Conservation (phyloP, 2,113 vertebrate genomes). For the cat (Felis catus) region F.catus_Fca126_mat1.0 CM031424.1:927501-928000, state of each 20-base stretch:
- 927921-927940: not conserved
- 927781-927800: not conserved
- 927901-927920: not conserved
- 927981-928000: not conserved
- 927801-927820: not conserved
- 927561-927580: not conserved
- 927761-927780: fast-evolving
- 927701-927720: not conserved
- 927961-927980: not conserved
- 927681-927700: not conserved
- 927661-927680: not conserved
- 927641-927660: fast-evolving
- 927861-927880: too few relatives aligned
- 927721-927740: not conserved
- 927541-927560: not conserved
- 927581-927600: not conserved
- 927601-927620: not conserved
- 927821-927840: not conserved
- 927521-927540: not conserved
- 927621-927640: not conserved
- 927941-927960: not conserved
- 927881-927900: not conserved
- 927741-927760: not conserved
- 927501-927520: not conserved
- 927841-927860: not conserved